These are phyloP conservation scores for Agrilus mali DNA, from an alignment of 2,888 invertebrate species.

Conservation along the genomic window DNA sequence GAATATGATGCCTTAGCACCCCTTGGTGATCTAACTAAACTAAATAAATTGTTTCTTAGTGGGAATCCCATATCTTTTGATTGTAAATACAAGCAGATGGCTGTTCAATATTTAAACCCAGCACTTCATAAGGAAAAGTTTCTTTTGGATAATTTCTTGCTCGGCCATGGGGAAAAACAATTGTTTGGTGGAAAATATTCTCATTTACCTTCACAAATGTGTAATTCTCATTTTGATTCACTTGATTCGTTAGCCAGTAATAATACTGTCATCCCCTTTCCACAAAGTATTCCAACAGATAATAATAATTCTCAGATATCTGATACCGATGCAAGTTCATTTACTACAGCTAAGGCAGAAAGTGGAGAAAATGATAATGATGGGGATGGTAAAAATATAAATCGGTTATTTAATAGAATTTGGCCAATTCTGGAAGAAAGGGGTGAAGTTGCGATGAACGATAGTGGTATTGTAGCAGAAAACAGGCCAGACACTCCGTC, in stretches of 20 bases:
- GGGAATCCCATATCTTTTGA: constrained; percentile 52
- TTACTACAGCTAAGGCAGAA: constrained; percentile 2
- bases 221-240: constrained; percentile 13
- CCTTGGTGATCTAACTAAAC: constrained; percentile 39
- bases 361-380: not conserved
- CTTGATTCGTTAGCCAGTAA: constrained; percentile 15
- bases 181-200: constrained; percentile 27
- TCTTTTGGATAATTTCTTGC: constrained; percentile 38
- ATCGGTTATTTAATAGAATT: too few species aligned
- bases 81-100: constrained; percentile 41
- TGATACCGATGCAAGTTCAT: constrained; percentile 8
- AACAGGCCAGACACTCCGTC: constrained; percentile 16
- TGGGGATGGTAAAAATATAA: not conserved
- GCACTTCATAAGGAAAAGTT: constrained; percentile 38
- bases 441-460: constrained; percentile 16
- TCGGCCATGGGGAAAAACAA: constrained; percentile 41
- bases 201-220: not conserved
- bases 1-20: constrained; percentile 45
- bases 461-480: constrained; percentile 19
- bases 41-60: constrained; percentile 42
- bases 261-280: constrained; percentile 15
- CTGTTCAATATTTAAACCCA: constrained; percentile 42
- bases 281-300: not conserved
- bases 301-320: constrained; percentile 7
- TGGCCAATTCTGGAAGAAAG: too few species aligned